Conservation (phyloP, 35 echinoderm and acorn worm species). For the Hemicentrotus pulcherrimus region DNA sequence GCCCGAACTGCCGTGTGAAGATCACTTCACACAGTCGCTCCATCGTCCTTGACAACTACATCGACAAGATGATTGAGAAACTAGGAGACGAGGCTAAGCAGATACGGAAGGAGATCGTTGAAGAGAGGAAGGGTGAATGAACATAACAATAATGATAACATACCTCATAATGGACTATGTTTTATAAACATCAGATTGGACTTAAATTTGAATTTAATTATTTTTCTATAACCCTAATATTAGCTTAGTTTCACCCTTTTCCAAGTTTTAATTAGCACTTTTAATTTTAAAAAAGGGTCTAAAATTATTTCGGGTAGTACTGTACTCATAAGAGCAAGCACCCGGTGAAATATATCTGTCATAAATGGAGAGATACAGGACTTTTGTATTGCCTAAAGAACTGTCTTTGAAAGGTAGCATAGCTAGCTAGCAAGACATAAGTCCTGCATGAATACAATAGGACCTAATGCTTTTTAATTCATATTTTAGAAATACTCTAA, state of each 20-base stretch:
- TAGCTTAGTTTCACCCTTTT: background rate
- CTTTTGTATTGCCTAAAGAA: too few relatives aligned
- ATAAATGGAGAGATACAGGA: too few relatives aligned
- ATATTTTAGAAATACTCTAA: too few relatives aligned
- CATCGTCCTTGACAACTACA: slow-evolving; percentile 97
- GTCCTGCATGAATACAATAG: too few relatives aligned
- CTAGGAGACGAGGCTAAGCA: slow-evolving; percentile 81
- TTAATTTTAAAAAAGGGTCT: background rate
- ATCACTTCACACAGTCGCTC: slow-evolving; percentile 76
- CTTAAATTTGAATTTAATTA: background rate
- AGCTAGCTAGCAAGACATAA: too few relatives aligned
- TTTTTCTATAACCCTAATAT: background rate
- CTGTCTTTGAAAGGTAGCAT: too few relatives aligned
- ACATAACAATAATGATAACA: too few relatives aligned
- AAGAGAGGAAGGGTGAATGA: slow-evolving; percentile 84
- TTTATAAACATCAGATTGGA: background rate
- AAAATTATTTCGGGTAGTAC: background rate
- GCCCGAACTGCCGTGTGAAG: slow-evolving; percentile 71
- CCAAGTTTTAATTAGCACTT: too few relatives aligned
- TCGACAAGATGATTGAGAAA: slow-evolving; percentile 97
- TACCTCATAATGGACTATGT: background rate
- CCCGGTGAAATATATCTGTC: too few relatives aligned
- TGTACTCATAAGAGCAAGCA: too few relatives aligned
- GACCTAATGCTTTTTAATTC: too few relatives aligned
- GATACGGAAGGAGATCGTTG: slow-evolving; percentile 72